Conservation (phyloP, 2,888 invertebrate genomes). For the Lepeophtheirus nordmannii region DNA sequence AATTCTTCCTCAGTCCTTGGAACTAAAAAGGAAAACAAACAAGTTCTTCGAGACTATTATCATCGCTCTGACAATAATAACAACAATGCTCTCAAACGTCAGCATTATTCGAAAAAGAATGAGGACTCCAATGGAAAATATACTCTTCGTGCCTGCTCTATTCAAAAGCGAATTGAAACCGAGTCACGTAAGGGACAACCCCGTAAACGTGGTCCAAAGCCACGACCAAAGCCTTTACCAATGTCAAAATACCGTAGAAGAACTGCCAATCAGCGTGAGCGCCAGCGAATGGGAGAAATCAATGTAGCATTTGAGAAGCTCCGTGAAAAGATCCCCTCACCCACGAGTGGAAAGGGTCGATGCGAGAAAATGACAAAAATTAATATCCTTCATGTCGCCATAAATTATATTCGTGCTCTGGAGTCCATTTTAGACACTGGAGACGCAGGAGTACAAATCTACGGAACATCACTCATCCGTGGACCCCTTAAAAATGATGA, state of each 20-base stretch:
- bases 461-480: slow-evolving; percentile 18
- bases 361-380: slow-evolving; percentile 73
- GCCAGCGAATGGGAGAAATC: slow-evolving; percentile 74
- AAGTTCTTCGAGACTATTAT: not conserved
- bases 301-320: slow-evolving; percentile 73
- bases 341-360: slow-evolving; percentile 32
- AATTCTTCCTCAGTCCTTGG: not conserved
- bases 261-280: slow-evolving; percentile 73
- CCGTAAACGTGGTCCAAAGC: slow-evolving; percentile 33
- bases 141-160: slow-evolving; percentile 49
- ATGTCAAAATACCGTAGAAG: slow-evolving; percentile 75
- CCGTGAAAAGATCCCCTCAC: slow-evolving; percentile 53
- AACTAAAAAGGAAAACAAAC: not conserved
- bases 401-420: slow-evolving; percentile 67
- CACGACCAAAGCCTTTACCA: slow-evolving; percentile 42
- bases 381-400: slow-evolving; percentile 65
- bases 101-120: not conserved
- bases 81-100: not conserved
- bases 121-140: slow-evolving; percentile 38
- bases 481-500: not conserved
- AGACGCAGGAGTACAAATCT: slow-evolving; percentile 16
- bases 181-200: slow-evolving; percentile 32
- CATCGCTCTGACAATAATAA: not conserved
- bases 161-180: slow-evolving; percentile 42
- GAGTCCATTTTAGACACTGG: slow-evolving; percentile 44